Evolutionary conservation across 2,888 invertebrate species (phyloP).

Genomic region (Piscicola geometra): DNA sequence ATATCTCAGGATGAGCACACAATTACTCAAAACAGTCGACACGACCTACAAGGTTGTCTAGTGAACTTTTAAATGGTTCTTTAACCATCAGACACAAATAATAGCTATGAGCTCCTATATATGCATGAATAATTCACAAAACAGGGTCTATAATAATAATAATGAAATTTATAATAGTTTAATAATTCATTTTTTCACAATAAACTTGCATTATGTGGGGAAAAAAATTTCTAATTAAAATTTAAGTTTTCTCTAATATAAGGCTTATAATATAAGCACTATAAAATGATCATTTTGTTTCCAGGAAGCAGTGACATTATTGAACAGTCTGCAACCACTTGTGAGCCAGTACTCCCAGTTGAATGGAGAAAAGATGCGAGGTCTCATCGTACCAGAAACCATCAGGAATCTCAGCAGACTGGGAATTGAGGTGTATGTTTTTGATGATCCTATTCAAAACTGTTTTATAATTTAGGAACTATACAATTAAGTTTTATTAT

Average conservation of each 20-base stretch:
- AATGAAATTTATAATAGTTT: not conserved
- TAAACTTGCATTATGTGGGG: not conserved
- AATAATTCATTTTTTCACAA: not conserved
- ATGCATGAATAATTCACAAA: not conserved
- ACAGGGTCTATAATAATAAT: too few relatives aligned
- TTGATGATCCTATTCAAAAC: too few relatives aligned
- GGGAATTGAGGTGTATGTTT: constrained; percentile 12
- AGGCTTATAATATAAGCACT: too few relatives aligned
- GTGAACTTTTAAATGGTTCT: not conserved
- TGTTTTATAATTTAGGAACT: not conserved
- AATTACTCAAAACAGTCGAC: not conserved
- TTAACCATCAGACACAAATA: not conserved
- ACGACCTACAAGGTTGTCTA: not conserved
- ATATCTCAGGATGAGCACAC: not conserved
- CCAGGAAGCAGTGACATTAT: constrained; percentile 51
- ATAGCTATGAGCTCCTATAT: not conserved
- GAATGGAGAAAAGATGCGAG: constrained; percentile 1
- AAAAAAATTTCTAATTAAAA: too few relatives aligned
- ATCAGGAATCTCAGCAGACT: not conserved
- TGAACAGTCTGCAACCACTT: constrained; percentile 53
- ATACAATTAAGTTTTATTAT: not conserved
- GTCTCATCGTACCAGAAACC: constrained; percentile 37
- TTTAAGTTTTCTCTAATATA: not conserved
- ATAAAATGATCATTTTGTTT: too few relatives aligned
- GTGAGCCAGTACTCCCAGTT: constrained; percentile 45